Percentiles rank a stretch among this genome's conserved stretches.
Conservation (phyloP, 2,888 invertebrate species). For the Periphyllus acericola region DNA sequence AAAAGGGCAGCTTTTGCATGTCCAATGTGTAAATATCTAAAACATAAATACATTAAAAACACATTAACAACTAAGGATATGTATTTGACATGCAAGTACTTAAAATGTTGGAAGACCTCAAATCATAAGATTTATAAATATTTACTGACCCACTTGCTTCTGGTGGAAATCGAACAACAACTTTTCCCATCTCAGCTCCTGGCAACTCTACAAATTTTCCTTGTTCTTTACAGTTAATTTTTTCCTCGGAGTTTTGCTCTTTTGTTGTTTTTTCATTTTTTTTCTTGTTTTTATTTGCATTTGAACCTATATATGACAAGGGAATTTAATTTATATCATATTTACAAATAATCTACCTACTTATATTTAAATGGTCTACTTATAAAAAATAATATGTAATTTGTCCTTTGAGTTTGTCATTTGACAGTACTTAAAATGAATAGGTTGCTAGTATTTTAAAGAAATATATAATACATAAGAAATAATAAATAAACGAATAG, state of each 20-base stretch:
- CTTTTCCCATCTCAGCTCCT: slow-evolving; percentile 96
- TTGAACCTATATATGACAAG: not conserved
- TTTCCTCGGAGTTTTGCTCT: slow-evolving; percentile 62
- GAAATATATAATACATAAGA: no score
- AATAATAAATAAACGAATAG: no score
- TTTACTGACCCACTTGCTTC: slow-evolving; percentile 90
- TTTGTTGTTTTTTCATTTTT: slow-evolving; percentile 14
- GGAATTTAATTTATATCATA: not conserved
- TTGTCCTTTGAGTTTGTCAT: not conserved
- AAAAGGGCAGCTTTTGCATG: slow-evolving; percentile 98
- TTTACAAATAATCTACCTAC: not conserved
- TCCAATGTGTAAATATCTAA: slow-evolving; percentile 67
- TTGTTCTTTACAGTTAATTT: slow-evolving; percentile 76
- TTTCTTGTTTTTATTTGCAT: not conserved
- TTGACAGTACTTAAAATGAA: no score
- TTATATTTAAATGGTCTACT: no score
- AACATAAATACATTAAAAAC: not conserved
- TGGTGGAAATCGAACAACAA: slow-evolving; percentile 98
- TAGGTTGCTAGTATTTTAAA: no score
- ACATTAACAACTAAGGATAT: not conserved
- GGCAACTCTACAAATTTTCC: slow-evolving; percentile 98
- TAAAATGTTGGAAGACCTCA: not conserved
- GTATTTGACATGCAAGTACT: not conserved
- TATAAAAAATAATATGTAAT: not conserved
- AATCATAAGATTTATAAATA: not conserved